Evolutionary conservation across 2,888 invertebrate genomes (phyloP), one percentile per base, ranked within the genome.

Genomic region (Ceratothoa steindachneri): DNA sequence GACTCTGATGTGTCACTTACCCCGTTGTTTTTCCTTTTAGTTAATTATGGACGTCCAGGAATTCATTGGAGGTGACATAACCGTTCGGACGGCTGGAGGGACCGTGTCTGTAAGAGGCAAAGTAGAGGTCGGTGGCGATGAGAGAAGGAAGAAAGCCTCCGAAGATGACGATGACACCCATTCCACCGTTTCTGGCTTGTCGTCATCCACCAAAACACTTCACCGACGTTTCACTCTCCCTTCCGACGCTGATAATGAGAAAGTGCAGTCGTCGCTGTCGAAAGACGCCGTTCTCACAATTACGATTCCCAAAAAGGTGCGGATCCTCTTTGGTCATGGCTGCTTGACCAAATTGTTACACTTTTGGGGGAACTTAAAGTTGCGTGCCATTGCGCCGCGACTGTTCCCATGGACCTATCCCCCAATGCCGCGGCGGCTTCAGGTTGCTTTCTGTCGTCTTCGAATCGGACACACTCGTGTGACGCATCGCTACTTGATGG

Each of bases 41-140:
- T 67, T 78, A 67, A 73, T 79, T 52, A 79, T 79, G 79, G 79
- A 79, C 72, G 79, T 79, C 2, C 30, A 74, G 15, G 79, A 79
- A 31, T 79, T 79, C 66, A 67, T 72, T 15, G 79, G 79, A 0
- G 79, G 79, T 15, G 76, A 73, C 53, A 65, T 79, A 28, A 79
- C 79, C 12, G 79, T 79, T 5, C 52, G 76, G 12, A 76, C 76
- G 9, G 76, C 74, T 2, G 76, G 79, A 29, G 79, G 76, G 1
- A 76, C 75, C 2, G 60, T 79, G 7, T 76, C 79, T 0, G 79
- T 79, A n/a, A 65, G 76, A 24, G 79, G 79, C 9, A 60, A 73
- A 7, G 68, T 79, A 19, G 78, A 78, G 60, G 67, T 70, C 9
- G 71, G 52, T 3, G 53, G 51, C 0, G 41, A 52, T n/a, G 68